Evolutionary conservation across 2,113 vertebrate species (phyloP), one percentile per base, ranked within the genome.

Genomic region (Lucifuga dentata): DNA sequence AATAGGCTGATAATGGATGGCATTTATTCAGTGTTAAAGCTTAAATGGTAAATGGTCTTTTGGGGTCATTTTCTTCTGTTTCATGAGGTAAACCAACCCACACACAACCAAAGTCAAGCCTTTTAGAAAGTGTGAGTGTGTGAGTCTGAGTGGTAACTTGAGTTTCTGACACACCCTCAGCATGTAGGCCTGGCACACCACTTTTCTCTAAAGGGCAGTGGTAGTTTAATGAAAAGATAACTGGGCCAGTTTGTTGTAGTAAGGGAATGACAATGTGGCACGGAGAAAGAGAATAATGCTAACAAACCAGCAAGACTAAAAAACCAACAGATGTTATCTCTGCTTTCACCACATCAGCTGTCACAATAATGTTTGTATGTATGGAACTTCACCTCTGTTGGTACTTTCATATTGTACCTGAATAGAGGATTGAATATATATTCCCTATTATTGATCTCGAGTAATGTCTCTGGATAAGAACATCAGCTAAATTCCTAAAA

Each of bases 161-260:
- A 61, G 40, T 40, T 26, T 68, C 15, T n/a, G 84, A 61, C 73
- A 81, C 73, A 5, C 63, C 72, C 67, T 75, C 24, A 21, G 49
- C 38, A 46, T 11, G 44, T 45, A 50, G 55, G 65, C 45, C 69
- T 75, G 77, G 66, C 49, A 66, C 51, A 32, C 7, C 57, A 50
- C 55, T 57, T 35, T 46, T 36, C 33, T 19, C 61, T 67, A 32
- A 66, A 68, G 24, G 26, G 63, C 48, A 65, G 38, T 61, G 69
- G 58, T 40, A 52, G 44, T 83, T 75, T 80, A 84, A 85, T 70
- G 73, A 80, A 69, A 76, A 73, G 59, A 63, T 78, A 58, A n/a
- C 46, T 15, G 57, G 77, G 78, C 76, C 79, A 80, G 55, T 36
- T 39, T 50, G 39, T 20, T 63, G 65, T 58, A 69, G 79, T 75